phyloP scores from a whole-genome alignment of 2,113 vertebrate genomes.

The Gymnocephalus cernua region DNA sequence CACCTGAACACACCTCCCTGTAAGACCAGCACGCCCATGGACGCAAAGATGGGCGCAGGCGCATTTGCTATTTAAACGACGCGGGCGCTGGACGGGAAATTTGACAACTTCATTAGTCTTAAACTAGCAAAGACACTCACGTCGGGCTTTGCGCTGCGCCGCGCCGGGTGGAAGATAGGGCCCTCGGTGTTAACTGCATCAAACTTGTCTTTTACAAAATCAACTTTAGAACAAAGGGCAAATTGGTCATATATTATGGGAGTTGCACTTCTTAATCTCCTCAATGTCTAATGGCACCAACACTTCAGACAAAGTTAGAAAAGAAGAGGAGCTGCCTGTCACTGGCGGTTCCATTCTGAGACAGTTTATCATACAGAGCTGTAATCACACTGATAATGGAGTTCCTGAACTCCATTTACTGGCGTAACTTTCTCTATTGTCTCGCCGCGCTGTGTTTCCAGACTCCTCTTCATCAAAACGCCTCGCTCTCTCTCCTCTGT shows the following conservation, averaged over 20 bases:
- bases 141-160: too few relatives aligned
- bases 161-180: too few relatives aligned
- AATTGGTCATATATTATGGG: background rate
- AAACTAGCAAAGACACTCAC: too few relatives aligned
- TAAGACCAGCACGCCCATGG: too few relatives aligned
- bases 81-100: too few relatives aligned
- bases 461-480: slow-evolving; percentile 44
- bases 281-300: background rate
- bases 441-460: slow-evolving; percentile 27
- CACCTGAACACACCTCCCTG: too few relatives aligned
- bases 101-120: too few relatives aligned
- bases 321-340: slow-evolving; percentile 30
- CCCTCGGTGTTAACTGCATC: background rate
- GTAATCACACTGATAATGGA: slow-evolving; percentile 64
- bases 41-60: too few relatives aligned
- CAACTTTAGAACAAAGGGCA: background rate
- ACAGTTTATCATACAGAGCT: slow-evolving; percentile 46
- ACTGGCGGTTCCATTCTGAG: slow-evolving; percentile 20
- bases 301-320: slow-evolving; percentile 15
- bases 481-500: background rate
- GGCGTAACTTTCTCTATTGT: slow-evolving; percentile 49
- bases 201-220: slow-evolving; percentile 2
- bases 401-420: slow-evolving; percentile 67
- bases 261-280: background rate
- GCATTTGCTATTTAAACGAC: too few relatives aligned